These are phyloP conservation scores for Nestor notabilis DNA, from an alignment of 2,113 vertebrate genomes.

Conservation along the genomic window DNA sequence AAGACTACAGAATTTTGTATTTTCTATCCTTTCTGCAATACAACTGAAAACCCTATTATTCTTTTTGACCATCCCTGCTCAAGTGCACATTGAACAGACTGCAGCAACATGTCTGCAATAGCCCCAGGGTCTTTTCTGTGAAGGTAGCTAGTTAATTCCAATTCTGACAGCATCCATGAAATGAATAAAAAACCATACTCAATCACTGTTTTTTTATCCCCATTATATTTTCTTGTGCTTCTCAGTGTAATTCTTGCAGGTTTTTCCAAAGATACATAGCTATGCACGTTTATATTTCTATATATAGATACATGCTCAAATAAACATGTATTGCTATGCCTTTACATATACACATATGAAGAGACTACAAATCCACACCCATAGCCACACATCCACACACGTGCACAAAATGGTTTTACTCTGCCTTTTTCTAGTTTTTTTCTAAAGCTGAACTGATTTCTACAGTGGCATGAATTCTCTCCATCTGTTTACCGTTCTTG, in stretches of 20 bases:
- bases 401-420: not conserved
- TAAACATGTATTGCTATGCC: not conserved
- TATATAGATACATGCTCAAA: not conserved
- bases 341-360: not conserved
- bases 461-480: not conserved
- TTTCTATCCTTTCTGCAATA: slow-evolving; percentile 14
- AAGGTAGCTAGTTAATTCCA: slow-evolving; percentile 34
- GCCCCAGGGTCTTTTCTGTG: slow-evolving; percentile 17
- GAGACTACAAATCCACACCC: not conserved
- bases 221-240: not conserved
- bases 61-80: slow-evolving; percentile 37
- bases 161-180: slow-evolving; percentile 11
- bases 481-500: not conserved
- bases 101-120: not conserved
- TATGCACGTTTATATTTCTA: not conserved
- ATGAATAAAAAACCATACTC: not conserved
- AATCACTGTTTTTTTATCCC: not conserved
- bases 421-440: not conserved
- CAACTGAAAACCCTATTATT: slow-evolving; percentile 12
- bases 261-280: not conserved
- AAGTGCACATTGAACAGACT: slow-evolving; percentile 37
- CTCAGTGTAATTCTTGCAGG: not conserved
- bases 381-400: not conserved
- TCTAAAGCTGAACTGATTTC: not conserved
- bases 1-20: not conserved